phyloP scores from a whole-genome alignment of 2,797 vertebrate genomes.

The Onychomys torridus region DNA sequence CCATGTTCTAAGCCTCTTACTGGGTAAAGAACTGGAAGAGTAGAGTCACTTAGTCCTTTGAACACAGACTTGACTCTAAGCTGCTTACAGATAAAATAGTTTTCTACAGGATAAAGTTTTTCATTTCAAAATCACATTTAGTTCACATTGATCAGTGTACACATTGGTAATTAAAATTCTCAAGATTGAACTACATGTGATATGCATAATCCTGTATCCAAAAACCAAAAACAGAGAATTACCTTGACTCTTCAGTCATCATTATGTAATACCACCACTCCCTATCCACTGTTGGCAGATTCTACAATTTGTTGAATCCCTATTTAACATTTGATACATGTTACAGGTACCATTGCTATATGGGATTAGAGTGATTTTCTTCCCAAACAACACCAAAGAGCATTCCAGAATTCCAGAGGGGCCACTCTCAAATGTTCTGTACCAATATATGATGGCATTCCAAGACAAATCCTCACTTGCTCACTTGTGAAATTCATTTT shows the following conservation, averaged over 20 bases:
- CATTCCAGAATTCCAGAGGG: background rate
- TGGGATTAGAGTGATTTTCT: background rate
- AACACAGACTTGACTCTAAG: slow-evolving; percentile 45
- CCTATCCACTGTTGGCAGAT: background rate
- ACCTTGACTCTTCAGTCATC: background rate
- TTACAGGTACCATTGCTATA: background rate
- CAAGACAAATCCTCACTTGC: background rate
- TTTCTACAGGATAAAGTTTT: slow-evolving; percentile 9
- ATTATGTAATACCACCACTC: background rate
- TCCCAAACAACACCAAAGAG: background rate
- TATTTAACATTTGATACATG: background rate
- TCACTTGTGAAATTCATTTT: background rate
- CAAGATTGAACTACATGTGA: background rate
- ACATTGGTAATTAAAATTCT: background rate
- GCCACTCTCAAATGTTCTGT: background rate
- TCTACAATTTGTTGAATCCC: background rate
- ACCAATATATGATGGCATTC: background rate
- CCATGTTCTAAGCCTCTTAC: background rate
- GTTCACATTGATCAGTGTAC: background rate
- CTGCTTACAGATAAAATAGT: background rate
- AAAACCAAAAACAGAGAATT: background rate
- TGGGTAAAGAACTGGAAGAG: background rate
- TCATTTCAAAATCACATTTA: slow-evolving; percentile 20
- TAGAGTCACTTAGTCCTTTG: slow-evolving; percentile 34
- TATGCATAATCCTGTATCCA: background rate